phyloP scores from a whole-genome alignment of 2,113 vertebrate genomes.

The Lepus europaeus region DNA sequence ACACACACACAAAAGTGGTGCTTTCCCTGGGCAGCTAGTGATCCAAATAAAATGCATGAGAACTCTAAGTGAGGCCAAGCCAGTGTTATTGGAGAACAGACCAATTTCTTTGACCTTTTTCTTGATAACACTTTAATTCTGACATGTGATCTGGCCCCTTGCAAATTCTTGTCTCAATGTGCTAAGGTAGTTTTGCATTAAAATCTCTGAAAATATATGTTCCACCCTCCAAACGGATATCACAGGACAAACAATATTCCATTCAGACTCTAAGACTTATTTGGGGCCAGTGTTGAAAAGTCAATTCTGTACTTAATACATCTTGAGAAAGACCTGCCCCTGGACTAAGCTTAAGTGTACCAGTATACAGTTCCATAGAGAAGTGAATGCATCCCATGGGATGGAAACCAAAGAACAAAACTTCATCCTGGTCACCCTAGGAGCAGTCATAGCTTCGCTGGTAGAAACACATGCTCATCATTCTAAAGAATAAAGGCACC shows the following conservation, averaged over 20 bases:
- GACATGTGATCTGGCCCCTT: neutral
- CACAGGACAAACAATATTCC: neutral
- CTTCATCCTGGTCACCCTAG: too few species aligned
- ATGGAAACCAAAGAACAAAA: neutral
- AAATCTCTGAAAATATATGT: neutral
- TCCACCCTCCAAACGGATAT: neutral
- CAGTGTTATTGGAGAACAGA: neutral
- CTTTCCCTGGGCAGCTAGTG: neutral
- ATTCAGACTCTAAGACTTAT: neutral
- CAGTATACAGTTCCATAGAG: accelerated
- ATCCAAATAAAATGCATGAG: neutral
- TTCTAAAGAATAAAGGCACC: neutral
- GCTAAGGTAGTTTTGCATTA: neutral
- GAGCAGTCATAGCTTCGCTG: neutral
- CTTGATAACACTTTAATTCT: neutral
- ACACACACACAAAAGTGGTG: neutral
- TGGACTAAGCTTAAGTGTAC: neutral
- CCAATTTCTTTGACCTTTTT: neutral
- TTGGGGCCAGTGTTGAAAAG: neutral
- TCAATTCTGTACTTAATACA: accelerated
- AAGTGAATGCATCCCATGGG: neutral
- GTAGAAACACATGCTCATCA: neutral
- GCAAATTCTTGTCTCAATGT: neutral
- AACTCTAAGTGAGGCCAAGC: neutral
- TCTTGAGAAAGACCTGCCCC: neutral